These are phyloP conservation scores for Lanius ludovicianus DNA, from an alignment of 2,113 vertebrate species.

Conservation along the genomic window DNA sequence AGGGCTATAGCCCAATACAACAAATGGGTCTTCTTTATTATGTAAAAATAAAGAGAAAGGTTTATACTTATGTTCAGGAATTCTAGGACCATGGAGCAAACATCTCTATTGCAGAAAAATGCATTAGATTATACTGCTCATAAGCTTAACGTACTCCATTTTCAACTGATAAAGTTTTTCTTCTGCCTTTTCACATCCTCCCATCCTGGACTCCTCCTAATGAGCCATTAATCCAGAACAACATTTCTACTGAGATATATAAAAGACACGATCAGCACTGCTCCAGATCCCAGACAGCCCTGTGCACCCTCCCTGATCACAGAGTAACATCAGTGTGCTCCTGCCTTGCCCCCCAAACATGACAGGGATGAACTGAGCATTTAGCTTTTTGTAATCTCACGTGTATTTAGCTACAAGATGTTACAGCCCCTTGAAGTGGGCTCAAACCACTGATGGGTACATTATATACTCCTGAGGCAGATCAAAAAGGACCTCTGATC, in stretches of 20 bases:
- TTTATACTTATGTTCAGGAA: background rate
- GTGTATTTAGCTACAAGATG: background rate
- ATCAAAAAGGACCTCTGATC: background rate
- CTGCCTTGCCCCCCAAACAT: fast-evolving
- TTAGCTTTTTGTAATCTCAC: background rate
- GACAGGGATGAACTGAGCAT: background rate
- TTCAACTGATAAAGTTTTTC: background rate
- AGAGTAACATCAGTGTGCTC: fast-evolving
- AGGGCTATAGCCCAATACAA: background rate
- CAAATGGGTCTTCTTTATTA: background rate
- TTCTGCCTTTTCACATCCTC: background rate
- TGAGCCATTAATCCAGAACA: background rate
- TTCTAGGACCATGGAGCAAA: background rate
- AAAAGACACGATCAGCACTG: background rate
- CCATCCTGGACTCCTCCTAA: background rate
- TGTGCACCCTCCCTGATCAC: background rate
- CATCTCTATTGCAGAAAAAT: background rate
- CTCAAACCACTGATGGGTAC: background rate
- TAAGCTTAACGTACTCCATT: background rate
- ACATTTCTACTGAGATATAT: background rate
- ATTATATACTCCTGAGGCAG: background rate
- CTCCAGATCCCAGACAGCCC: background rate
- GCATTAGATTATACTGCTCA: background rate
- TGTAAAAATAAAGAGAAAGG: background rate
- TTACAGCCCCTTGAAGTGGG: background rate